Percentiles rank a stretch among this genome's conserved stretches.
phyloP scores from a whole-genome alignment of 2,797 vertebrate genomes.

The Lepus oiostolus region DNA sequence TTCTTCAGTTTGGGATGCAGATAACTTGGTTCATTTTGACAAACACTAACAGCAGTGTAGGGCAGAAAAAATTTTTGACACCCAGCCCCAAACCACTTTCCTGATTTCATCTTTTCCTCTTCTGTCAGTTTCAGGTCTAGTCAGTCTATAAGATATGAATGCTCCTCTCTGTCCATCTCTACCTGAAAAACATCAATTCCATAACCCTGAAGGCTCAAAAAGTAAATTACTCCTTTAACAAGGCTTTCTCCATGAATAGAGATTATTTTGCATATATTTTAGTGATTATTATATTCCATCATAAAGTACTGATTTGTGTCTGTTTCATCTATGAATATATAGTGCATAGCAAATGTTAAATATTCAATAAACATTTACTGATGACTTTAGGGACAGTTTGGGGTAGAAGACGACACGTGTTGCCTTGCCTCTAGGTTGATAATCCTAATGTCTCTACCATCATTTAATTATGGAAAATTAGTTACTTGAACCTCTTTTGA shows the following conservation, averaged over 20 bases:
- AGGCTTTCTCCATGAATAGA: background rate
- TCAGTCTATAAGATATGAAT: background rate
- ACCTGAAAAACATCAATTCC: background rate
- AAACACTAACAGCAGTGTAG: background rate
- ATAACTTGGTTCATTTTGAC: background rate
- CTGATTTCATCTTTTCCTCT: background rate
- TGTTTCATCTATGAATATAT: background rate
- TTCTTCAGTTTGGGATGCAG: background rate
- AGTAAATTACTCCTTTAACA: background rate
- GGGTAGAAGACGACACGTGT: background rate
- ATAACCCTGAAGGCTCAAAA: background rate
- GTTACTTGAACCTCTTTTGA: background rate
- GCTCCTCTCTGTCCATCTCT: background rate
- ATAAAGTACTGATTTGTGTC: background rate
- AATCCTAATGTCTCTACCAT: background rate
- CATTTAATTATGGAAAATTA: background rate
- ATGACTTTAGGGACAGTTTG: background rate
- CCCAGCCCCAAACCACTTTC: background rate
- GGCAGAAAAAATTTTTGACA: background rate
- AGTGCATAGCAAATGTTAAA: background rate
- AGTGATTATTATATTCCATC: slow-evolving; percentile 2
- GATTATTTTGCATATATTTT: background rate
- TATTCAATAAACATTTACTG: background rate
- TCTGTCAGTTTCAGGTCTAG: background rate
- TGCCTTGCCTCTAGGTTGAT: background rate